Evolutionary conservation across 2,113 vertebrate genomes (phyloP).

Genomic region (Solea solea): DNA sequence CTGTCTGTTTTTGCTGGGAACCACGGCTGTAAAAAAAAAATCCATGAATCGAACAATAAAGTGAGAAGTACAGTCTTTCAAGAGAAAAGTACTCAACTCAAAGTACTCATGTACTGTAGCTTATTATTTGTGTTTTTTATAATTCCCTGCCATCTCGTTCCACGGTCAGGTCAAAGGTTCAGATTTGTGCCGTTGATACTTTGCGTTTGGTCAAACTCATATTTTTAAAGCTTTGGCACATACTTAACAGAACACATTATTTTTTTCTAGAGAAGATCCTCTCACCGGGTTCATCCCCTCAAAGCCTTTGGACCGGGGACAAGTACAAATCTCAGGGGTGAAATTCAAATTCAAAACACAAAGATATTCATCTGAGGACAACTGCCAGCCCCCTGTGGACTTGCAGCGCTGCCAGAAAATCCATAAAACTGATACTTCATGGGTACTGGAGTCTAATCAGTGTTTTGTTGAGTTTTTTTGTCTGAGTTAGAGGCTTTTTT

Average conservation of each 20-base stretch:
- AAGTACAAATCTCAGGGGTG: constrained; percentile 29
- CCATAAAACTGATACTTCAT: constrained; percentile 45
- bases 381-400: constrained; percentile 55
- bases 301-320: constrained; percentile 11
- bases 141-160: neutral
- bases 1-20: too few relatives aligned
- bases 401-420: constrained; percentile 25
- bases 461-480: constrained; percentile 24
- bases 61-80: neutral
- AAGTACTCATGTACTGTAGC: too few relatives aligned
- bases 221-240: too few relatives aligned
- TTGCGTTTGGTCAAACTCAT: neutral
- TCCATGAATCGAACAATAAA: neutral
- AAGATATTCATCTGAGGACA: constrained; percentile 47
- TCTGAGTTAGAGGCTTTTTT: constrained; percentile 22
- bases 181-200: neutral
- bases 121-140: neutral
- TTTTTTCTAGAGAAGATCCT: neutral
- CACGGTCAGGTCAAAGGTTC: neutral
- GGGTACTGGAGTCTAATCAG: constrained; percentile 34
- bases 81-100: too few relatives aligned
- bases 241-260: neutral
- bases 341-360: constrained; percentile 43
- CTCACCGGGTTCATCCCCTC: constrained; percentile 5
- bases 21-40: too few relatives aligned